A percentile compares a stretch with the other conserved stretches of the same genome.
Evolutionary conservation across 2,888 invertebrate genomes (phyloP).

Genomic region (Seira sanloemensis): DNA sequence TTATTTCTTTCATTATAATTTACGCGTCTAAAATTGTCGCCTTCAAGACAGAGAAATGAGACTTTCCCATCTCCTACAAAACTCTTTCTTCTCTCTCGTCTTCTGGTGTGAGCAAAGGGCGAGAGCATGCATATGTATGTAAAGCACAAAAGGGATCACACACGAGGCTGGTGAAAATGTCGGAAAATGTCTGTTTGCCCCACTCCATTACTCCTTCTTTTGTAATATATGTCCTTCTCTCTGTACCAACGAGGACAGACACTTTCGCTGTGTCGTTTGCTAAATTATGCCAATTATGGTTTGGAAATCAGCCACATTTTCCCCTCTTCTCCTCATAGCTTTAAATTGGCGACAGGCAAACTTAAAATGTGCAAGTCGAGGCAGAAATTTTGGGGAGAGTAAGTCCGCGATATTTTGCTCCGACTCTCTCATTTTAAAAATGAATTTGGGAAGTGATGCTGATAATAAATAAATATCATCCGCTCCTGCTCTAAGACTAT

Average conservation of each 20-base stretch:
- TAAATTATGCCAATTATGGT: constrained; percentile 63
- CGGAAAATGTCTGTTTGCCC: not conserved
- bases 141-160: not conserved
- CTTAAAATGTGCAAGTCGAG: not conserved
- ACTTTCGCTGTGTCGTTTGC: constrained; percentile 42
- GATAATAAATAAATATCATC: not conserved
- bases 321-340: constrained; percentile 9
- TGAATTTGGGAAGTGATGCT: not conserved
- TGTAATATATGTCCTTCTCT: not conserved
- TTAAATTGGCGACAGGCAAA: not conserved
- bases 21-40: not conserved
- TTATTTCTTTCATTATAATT: not conserved
- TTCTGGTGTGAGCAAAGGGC: too few species aligned
- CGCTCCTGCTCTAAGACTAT: not conserved
- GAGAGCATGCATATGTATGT: not conserved
- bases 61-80: too few species aligned
- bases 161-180: not conserved
- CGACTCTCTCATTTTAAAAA: not conserved
- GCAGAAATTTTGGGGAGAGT: not conserved
- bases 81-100: not conserved
- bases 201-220: not conserved
- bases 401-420: not conserved
- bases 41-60: not conserved
- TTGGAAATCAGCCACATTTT: constrained; percentile 63
- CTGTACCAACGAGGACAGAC: not conserved